These are phyloP conservation scores for Myopa tessellatipennis DNA, from an alignment of 2,888 invertebrate genomes.

Conservation along the genomic window DNA sequence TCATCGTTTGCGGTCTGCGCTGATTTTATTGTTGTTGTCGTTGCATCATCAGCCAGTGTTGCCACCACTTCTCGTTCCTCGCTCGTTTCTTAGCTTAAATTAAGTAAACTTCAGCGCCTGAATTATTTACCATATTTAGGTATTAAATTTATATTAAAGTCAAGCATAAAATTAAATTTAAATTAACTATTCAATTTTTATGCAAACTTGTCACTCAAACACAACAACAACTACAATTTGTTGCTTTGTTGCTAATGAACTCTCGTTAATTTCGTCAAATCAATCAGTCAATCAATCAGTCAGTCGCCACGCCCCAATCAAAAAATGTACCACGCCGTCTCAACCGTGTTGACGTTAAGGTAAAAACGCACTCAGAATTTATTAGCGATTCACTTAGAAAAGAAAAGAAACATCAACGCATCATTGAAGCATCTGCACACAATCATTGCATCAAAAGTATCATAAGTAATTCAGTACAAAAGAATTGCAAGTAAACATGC, in stretches of 20 bases:
- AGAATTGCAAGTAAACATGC: neutral
- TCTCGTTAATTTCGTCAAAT: neutral
- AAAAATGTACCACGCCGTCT: constrained; percentile 92
- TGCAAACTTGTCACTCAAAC: no score
- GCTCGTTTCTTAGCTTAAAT: no score
- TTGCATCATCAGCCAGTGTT: no score
- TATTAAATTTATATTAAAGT: no score
- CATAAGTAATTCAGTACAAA: neutral
- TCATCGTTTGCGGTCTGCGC: no score
- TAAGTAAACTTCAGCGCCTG: no score
- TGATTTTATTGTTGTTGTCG: no score
- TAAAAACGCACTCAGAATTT: constrained; percentile 69
- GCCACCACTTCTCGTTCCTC: no score
- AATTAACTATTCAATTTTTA: no score
- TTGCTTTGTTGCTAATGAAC: constrained; percentile 4
- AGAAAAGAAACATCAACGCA: neutral
- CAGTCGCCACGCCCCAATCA: constrained; percentile 75
- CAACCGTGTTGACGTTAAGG: constrained; percentile 93
- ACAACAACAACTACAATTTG: constrained; percentile 26
- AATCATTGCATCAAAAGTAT: neutral
- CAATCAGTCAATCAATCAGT: constrained; percentile 39
- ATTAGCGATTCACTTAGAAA: neutral
- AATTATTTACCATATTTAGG: no score
- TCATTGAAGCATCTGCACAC: neutral
- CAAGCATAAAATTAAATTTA: no score